A percentile compares a stretch with the other conserved stretches of the same genome.
These are phyloP conservation scores for Platycheirus albimanus DNA, from an alignment of 2,888 invertebrate genomes.

Conservation along the genomic window DNA sequence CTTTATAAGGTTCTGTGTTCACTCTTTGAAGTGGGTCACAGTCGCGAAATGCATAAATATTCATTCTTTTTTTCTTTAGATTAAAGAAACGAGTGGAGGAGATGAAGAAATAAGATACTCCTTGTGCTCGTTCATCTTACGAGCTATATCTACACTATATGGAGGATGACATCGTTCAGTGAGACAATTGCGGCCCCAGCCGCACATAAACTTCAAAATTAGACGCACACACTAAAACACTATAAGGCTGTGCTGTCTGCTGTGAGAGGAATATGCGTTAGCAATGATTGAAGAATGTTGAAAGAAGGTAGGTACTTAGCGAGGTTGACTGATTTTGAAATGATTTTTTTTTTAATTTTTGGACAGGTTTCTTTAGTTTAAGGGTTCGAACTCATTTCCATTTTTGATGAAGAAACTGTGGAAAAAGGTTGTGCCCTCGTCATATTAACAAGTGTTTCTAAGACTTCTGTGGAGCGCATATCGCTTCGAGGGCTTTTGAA, in stretches of 20 bases:
- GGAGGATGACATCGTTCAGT: constrained; percentile 30
- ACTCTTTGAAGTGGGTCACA: constrained; percentile 73
- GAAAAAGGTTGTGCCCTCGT: too few species aligned
- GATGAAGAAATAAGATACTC: constrained; percentile 61
- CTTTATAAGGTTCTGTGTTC: constrained; percentile 32
- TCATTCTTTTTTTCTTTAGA: constrained; percentile 59
- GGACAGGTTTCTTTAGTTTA: constrained; percentile 5
- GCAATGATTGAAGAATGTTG: constrained; percentile 47
- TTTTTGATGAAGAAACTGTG: too few species aligned
- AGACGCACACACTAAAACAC: too few species aligned
- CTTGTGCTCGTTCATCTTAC: constrained; percentile 30
- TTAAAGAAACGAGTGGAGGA: not conserved
- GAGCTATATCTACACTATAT: too few species aligned
- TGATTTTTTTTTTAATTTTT: too few species aligned
- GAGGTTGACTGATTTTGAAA: constrained; percentile 19
- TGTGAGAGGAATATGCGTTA: constrained; percentile 47
- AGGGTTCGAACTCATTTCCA: too few species aligned
- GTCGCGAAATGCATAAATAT: constrained; percentile 73
- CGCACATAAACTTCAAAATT: constrained; percentile 18
- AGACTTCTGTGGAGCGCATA: too few species aligned
- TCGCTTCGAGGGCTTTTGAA: too few species aligned
- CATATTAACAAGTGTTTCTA: too few species aligned
- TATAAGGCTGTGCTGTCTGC: too few species aligned
- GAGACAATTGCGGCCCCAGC: constrained; percentile 8
- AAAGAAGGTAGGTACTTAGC: constrained; percentile 21